Percentiles rank a stretch among this genome's conserved stretches.
phyloP scores from a whole-genome alignment of 2,888 invertebrate genomes.

The Leptopilina drosophilae region DNA sequence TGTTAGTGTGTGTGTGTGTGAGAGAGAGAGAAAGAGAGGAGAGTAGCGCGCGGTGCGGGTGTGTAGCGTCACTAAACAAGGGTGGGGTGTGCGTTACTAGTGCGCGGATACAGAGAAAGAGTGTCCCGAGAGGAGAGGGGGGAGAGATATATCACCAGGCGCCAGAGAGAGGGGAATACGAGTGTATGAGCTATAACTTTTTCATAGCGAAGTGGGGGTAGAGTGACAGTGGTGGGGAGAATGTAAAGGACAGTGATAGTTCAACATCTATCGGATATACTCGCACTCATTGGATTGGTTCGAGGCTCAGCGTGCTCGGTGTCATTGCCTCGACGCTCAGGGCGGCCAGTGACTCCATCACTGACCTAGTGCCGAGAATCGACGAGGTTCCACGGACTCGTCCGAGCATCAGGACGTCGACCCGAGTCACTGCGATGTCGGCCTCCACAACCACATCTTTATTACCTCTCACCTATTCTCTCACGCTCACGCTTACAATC shows the following conservation, averaged over 20 bases:
- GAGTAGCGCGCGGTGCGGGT: not conserved
- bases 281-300: constrained; percentile 31
- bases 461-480: constrained; percentile 11
- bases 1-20: constrained; percentile 44
- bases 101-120: too few relatives aligned
- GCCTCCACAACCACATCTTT: constrained; percentile 63
- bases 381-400: constrained; percentile 65
- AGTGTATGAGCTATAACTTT: constrained; percentile 5
- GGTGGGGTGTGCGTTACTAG: not conserved
- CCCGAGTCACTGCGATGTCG: constrained; percentile 64
- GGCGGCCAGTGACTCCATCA: constrained; percentile 78
- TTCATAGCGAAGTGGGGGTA: constrained; percentile 6
- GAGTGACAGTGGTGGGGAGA: constrained; percentile 5
- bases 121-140: not conserved
- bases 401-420: constrained; percentile 70
- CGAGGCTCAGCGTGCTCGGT: constrained; percentile 70
- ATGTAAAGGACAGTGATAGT: constrained; percentile 14
- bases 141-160: not conserved
- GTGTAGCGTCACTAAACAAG: not conserved
- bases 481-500: constrained; percentile 34
- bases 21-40: not conserved
- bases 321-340: constrained; percentile 77
- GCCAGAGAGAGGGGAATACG: constrained; percentile 30
- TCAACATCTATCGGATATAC: constrained; percentile 45
- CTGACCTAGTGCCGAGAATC: constrained; percentile 76